Conservation (phyloP, 2,113 vertebrate species). For the Steatornis caripensis region DNA sequence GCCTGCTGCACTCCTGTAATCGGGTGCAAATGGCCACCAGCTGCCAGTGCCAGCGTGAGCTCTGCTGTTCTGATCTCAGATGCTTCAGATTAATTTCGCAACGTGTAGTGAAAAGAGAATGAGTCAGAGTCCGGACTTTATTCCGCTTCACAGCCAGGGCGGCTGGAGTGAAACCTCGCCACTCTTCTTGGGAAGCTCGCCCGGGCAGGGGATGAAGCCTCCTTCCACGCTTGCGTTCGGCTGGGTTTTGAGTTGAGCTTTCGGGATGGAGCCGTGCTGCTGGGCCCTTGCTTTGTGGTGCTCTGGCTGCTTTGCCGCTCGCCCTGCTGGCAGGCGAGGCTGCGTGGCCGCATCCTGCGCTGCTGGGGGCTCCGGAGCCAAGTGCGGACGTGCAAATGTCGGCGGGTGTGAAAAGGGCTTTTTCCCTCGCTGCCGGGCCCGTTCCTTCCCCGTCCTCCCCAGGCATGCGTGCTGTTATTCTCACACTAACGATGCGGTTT, state of each 20-base stretch:
- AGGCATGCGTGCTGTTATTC: rapidly evolving
- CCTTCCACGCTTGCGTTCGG: rapidly evolving
- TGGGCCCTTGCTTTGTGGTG: too few relatives aligned
- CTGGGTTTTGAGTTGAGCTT: neutral
- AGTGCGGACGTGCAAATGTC: rapidly evolving
- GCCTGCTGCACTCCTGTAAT: neutral
- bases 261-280: rapidly evolving
- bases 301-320: neutral
- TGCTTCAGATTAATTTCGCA: neutral
- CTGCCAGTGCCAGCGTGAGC: neutral
- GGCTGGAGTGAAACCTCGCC: rapidly evolving
- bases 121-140: neutral
- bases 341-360: rapidly evolving
- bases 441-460: neutral
- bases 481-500: rapidly evolving
- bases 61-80: neutral
- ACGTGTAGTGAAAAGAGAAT: neutral
- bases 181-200: rapidly evolving
- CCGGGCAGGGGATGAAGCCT: neutral
- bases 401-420: neutral
- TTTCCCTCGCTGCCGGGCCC: neutral
- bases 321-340: neutral
- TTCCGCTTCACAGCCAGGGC: neutral
- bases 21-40: neutral
- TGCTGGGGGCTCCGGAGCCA: rapidly evolving